Evolutionary conservation across 2,113 vertebrate species (phyloP), one percentile per base, ranked within the genome.

Genomic region (Gadus macrocephalus): DNA sequence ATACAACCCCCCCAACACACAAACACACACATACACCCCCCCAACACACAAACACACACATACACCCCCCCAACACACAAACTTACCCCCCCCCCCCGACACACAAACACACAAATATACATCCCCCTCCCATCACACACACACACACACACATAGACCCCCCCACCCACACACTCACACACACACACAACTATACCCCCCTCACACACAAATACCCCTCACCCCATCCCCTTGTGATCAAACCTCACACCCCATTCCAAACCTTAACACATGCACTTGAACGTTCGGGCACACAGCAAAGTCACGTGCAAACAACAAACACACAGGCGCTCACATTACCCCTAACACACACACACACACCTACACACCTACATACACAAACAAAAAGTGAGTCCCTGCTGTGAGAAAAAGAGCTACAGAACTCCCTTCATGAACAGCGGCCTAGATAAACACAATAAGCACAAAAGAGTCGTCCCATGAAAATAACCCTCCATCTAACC

Each of bases 401-500:
- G 86, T 67, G 85, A 82, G 84, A 83, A 87, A 86, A 88, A 88
- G 85, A 89, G 85, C 83, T 83, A 84, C 82, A 87, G 88, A 84
- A 85, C 79, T 85, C 83, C 78, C 76, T 75, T 81, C 88, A 88
- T 89, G 88, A 89, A 88, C 87, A 87, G 85, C 87, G 89, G 89
- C 89, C 89, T 90, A 90, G 88, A 90, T 88, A 90, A 88, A 88
- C 87, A 90, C 89, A 89, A 90, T 89, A 84, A 79, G 78, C 78
- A 90, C 87, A 90, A 90, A 89, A 88, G 88, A 87, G 77, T 88
- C 83, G 83, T 82, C 82, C 82, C 85, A 83, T 87, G 87, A 89
- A 90, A 88, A 88, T 87, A 89, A 87, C 85, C 85, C 85, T 90
- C 85, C 88, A 89, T 88, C 87, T 87, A 87, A 87, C 86, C 88